Conservation (phyloP, 1,140 invertebrate species). For the Acromyrmex heyeri region DNA sequence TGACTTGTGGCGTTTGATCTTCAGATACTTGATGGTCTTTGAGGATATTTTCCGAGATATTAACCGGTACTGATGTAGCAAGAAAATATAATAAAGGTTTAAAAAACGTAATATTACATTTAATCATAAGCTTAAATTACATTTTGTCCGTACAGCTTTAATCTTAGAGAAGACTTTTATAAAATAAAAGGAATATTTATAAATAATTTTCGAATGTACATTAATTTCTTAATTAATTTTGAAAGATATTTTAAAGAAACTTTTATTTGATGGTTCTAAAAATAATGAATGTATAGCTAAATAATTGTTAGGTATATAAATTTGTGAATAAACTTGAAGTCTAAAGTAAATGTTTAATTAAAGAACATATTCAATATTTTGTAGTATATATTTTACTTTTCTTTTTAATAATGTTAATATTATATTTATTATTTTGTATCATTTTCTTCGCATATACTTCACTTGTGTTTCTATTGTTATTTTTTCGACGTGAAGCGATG, state of each 20-base stretch:
- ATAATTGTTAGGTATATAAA: neutral
- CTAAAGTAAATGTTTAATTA: neutral
- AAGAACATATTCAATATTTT: neutral
- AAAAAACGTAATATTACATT: neutral
- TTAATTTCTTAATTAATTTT: neutral
- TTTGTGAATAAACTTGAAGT: neutral
- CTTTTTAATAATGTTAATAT: constrained; percentile 25
- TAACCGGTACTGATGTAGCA: neutral
- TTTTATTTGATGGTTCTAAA: neutral
- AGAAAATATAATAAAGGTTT: constrained; percentile 4
- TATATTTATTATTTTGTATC: neutral
- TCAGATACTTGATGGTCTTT: constrained; percentile 6
- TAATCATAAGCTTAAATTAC: neutral
- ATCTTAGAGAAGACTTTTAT: neutral
- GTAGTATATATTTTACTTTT: neutral
- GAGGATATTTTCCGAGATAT: constrained; percentile 12
- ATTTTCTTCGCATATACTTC: neutral
- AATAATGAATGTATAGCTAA: neutral
- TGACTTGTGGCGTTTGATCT: constrained; percentile 36
- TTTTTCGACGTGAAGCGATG: constrained; percentile 36
- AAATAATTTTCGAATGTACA: neutral
- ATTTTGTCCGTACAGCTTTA: neutral
- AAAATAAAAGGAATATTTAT: neutral
- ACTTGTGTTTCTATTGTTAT: constrained; percentile 37
- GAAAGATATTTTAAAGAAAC: neutral